phyloP scores from a whole-genome alignment of 2,888 invertebrate species.

The Drosophila silvestris region DNA sequence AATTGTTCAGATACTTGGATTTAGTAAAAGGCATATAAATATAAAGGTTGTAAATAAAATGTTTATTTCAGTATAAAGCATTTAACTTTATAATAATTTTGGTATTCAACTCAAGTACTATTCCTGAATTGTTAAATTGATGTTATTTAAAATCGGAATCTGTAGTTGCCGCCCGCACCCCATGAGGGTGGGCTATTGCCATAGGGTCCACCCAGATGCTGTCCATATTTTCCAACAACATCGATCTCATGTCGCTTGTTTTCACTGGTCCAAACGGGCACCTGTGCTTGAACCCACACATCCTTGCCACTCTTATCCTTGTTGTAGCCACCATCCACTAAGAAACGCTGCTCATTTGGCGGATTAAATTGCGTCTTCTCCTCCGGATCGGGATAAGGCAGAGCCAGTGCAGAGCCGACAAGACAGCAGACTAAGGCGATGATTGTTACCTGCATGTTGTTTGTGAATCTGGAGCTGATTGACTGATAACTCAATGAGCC shows the following conservation, averaged over 20 bases:
- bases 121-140: not conserved
- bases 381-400: conserved; percentile 31
- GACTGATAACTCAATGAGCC: conserved; percentile 31
- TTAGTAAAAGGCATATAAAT: not conserved
- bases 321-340: conserved; percentile 48
- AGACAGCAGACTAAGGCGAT: conserved; percentile 44
- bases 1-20: not conserved
- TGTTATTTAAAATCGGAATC: conserved; percentile 46
- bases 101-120: too few species aligned
- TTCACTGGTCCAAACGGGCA: conserved; percentile 75
- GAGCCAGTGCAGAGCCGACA: conserved; percentile 23
- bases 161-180: conserved; percentile 57
- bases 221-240: conserved; percentile 68
- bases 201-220: conserved; percentile 80
- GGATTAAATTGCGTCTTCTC: conserved; percentile 10
- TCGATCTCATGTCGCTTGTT: conserved; percentile 77
- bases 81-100: not conserved
- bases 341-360: conserved; percentile 33
- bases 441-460: conserved; percentile 39
- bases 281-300: conserved; percentile 55
- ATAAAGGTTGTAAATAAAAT: not conserved
- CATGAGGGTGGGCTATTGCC: conserved; percentile 70
- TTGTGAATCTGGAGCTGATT: conserved; percentile 17
- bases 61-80: conserved; percentile 27
- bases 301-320: conserved; percentile 60